Conservation (phyloP, 2,797 vertebrate genomes). For the Halcyon chelicuti region DNA sequence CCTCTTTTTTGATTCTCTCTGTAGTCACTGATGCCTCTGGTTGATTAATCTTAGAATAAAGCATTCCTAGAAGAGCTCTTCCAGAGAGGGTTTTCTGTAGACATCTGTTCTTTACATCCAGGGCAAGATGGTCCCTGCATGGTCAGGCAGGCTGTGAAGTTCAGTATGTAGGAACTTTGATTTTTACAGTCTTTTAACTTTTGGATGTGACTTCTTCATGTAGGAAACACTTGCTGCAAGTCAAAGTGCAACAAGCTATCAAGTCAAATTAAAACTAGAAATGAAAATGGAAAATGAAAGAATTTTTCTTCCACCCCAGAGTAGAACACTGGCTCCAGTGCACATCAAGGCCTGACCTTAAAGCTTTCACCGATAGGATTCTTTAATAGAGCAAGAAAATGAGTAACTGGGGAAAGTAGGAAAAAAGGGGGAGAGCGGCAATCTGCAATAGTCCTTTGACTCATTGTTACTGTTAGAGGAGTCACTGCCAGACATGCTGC, state of each 20-base stretch:
- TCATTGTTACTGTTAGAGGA: not conserved
- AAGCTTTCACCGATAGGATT: constrained; percentile 7
- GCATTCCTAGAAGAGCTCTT: constrained; percentile 17
- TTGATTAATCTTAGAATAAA: constrained; percentile 66
- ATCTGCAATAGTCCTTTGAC: not conserved
- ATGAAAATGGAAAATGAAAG: not conserved
- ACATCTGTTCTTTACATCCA: constrained; percentile 13
- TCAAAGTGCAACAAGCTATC: constrained; percentile 53
- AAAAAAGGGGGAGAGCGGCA: not conserved
- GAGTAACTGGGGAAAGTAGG: not conserved
- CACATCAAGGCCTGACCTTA: constrained; percentile 50
- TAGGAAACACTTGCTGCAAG: not conserved
- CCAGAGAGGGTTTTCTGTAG: not conserved
- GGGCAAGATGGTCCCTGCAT: constrained; percentile 20
- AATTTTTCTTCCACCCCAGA: not conserved
- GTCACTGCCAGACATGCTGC: not conserved
- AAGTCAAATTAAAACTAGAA: constrained; percentile 58
- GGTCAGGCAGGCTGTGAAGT: constrained; percentile 9
- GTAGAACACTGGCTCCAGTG: not conserved
- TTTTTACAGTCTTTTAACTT: constrained; percentile 44
- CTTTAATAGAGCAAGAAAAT: constrained; percentile 42
- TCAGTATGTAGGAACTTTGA: constrained; percentile 13
- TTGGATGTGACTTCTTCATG: constrained; percentile 1
- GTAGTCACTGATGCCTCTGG: not conserved
- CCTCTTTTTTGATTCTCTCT: not conserved